phyloP scores from a whole-genome alignment of 2,113 vertebrate genomes.

The Procavia capensis region DNA sequence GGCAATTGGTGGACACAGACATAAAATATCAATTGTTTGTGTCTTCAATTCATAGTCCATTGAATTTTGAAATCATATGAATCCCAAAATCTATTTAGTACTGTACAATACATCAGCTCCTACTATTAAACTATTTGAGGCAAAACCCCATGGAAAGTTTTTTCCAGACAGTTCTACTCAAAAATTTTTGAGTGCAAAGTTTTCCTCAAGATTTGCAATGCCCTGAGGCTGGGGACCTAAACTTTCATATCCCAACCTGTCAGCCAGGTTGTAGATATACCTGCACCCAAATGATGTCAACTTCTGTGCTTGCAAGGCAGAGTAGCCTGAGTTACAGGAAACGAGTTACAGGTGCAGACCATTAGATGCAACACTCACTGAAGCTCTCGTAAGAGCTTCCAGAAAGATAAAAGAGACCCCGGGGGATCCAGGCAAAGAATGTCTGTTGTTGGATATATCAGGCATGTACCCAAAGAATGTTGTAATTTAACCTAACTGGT shows the following conservation, averaged over 20 bases:
- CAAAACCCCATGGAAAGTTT: accelerated
- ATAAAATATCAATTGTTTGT: neutral
- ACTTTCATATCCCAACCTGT: neutral
- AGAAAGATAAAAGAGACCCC: neutral
- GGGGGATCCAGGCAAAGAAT: neutral
- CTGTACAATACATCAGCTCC: neutral
- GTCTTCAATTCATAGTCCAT: neutral
- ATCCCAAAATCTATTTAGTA: neutral
- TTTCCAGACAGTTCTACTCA: neutral
- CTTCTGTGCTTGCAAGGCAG: neutral
- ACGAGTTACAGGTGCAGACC: neutral
- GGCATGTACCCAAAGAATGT: neutral
- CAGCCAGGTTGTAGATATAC: too few species aligned
- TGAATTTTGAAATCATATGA: neutral
- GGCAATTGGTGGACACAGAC: neutral
- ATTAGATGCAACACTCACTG: neutral
- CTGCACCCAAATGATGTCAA: neutral
- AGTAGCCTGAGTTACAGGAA: neutral
- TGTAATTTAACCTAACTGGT: neutral
- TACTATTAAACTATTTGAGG: neutral
- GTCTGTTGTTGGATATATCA: neutral
- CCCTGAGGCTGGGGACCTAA: neutral
- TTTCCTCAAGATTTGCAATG: neutral
- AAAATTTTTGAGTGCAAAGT: neutral
- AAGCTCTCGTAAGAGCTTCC: accelerated